Conservation (phyloP, 2,888 invertebrate species). For the Drosophila paranaensis region DNA sequence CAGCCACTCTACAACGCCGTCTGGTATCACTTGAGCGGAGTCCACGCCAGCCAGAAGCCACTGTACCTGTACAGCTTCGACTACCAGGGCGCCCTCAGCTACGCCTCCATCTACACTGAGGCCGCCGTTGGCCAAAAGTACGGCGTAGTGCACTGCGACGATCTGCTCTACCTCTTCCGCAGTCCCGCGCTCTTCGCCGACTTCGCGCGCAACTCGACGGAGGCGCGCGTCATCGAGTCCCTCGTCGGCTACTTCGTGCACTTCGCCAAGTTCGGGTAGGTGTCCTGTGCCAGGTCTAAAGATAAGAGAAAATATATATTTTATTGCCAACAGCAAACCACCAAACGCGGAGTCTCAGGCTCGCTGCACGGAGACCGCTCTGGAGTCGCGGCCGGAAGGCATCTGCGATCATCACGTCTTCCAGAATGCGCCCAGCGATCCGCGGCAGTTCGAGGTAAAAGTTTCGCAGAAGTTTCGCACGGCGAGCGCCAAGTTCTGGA, state of each 20-base stretch:
- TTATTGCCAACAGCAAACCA: conserved; percentile 61
- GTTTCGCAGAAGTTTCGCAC: conserved; percentile 68
- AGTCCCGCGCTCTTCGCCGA: conserved; percentile 84
- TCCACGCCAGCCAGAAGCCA: conserved; percentile 74
- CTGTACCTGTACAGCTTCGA: conserved; percentile 86
- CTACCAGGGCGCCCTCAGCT: conserved; percentile 85
- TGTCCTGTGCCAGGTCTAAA: neutral
- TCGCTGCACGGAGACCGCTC: conserved; percentile 44
- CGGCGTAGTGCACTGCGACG: conserved; percentile 86
- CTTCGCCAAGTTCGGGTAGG: conserved; percentile 86
- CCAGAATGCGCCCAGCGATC: conserved; percentile 49
- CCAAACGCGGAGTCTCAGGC: conserved; percentile 37
- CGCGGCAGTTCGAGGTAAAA: conserved; percentile 49
- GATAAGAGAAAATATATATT: neutral
- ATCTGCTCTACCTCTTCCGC: conserved; percentile 86
- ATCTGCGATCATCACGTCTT: conserved; percentile 83
- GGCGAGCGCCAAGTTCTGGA: conserved; percentile 76
- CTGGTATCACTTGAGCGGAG: conserved; percentile 59
- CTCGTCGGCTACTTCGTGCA: conserved; percentile 85
- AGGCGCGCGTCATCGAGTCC: conserved; percentile 82
- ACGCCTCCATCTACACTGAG: conserved; percentile 84
- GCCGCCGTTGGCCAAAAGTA: conserved; percentile 62
- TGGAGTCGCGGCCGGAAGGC: conserved; percentile 57
- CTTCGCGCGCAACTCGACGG: conserved; percentile 77
- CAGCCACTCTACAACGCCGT: conserved; percentile 85